Base-by-base conservation (phyloP, 2,888 invertebrate genomes). In the Dryocosmus kuriphilus region DNA sequence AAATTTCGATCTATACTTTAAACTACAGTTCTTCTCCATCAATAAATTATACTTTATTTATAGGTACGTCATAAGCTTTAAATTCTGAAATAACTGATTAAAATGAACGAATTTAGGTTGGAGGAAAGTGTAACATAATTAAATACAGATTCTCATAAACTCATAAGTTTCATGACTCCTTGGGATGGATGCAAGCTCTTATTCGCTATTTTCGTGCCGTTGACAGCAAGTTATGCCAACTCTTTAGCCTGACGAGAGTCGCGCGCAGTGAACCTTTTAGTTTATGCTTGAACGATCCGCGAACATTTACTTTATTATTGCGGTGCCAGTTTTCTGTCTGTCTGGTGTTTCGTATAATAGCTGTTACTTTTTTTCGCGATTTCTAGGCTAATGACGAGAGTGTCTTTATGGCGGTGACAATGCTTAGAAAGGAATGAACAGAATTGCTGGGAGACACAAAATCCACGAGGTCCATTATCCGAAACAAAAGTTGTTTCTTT, bases 211-310 rank as follows among this genome's bases (percentile, higher is more conserved):
- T 81, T 81, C 77, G 82, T 79, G 62, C 77, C 77, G 79, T 79
- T 81, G 82, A 82, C 82, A 82, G 77, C 78, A 51, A 82, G 79
- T 80, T 77, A 80, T 77, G 80, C 79, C 75, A 75, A 77, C 77
- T 78, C 77, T 74, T 77, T 76, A 51, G 78, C 77, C 78, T 73
- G 78, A 77, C 75, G 65, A 30, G 11, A 76, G 38, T 46, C 65
- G 51, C 77, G 75, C 51, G 76, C 79, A 79, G 79, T 77, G 74
- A 79, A 79, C 65, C 80, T 82, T 82, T 82, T 77, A 79, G 79
- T 80, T 79, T 71, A 76, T 80, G 77, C 80, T 76, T 80, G 80
- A 80, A 79, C 80, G 79, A 80, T 77, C 82, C 78, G 78, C 77
- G 78, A 78, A 82, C 80, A 79, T 79, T 80, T 79, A 82, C 79